These are phyloP conservation scores for Bradynema listronoti DNA, from an alignment of 1,140 invertebrate species.

Conservation along the genomic window DNA sequence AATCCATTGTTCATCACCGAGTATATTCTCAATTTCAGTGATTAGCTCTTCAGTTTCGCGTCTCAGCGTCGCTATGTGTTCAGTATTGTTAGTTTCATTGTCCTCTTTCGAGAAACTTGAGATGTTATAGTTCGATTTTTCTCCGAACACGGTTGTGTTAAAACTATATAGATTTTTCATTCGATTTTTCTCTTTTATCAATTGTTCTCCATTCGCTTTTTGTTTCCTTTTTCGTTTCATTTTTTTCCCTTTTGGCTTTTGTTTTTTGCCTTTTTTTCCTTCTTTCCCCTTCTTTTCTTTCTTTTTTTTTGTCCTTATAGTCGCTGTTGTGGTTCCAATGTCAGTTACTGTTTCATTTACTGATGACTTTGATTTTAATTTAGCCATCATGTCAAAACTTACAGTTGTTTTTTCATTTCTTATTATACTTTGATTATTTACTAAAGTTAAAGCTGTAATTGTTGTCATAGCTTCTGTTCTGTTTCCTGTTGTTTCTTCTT, in stretches of 20 bases:
- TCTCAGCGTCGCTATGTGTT: neutral
- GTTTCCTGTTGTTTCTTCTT: slow-evolving; percentile 13
- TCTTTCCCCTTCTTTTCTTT: slow-evolving; percentile 11
- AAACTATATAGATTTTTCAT: neutral
- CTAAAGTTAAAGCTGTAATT: neutral
- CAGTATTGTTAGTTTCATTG: neutral
- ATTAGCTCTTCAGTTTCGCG: slow-evolving; percentile 24
- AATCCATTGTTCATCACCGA: slow-evolving; percentile 15
- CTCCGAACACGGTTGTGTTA: neutral
- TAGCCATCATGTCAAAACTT: too few relatives aligned
- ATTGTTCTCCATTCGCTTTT: neutral
- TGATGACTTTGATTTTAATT: neutral
- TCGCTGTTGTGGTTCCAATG: too few relatives aligned
- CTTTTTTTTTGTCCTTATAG: neutral
- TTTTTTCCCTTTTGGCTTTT: neutral
- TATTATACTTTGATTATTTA: neutral
- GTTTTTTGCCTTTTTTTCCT: neutral
- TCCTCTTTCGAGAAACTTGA: neutral
- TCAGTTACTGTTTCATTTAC: neutral
- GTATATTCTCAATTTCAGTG: slow-evolving; percentile 27
- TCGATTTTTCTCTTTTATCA: neutral
- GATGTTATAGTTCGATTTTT: neutral
- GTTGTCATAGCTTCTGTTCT: slow-evolving; percentile 1
- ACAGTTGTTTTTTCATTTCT: slow-evolving; percentile 2
- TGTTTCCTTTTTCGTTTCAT: neutral